Percentiles rank a stretch among this genome's conserved stretches.
Evolutionary conservation across 2,888 invertebrate genomes (phyloP).

Genomic region (Cylloceria caligata): DNA sequence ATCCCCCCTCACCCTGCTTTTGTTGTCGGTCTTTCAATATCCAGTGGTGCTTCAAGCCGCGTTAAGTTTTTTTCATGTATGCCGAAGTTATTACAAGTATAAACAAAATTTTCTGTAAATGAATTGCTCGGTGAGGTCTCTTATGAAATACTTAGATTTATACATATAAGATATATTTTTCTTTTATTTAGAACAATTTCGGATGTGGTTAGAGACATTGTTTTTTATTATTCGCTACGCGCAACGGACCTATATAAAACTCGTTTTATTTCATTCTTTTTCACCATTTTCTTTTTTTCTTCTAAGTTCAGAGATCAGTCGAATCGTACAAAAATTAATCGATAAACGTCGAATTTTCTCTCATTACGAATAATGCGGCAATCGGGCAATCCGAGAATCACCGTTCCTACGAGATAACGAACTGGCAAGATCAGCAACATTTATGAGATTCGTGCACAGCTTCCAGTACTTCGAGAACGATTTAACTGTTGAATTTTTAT

Average conservation of each 20-base stretch:
- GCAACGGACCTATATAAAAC: constrained; percentile 34
- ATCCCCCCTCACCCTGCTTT: neutral
- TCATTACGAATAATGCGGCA: constrained; percentile 35
- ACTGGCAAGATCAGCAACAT: constrained; percentile 47
- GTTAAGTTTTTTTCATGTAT: constrained; percentile 6
- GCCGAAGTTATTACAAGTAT: neutral
- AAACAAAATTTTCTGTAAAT: constrained; percentile 12
- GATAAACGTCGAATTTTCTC: constrained; percentile 40
- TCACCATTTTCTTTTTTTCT: constrained; percentile 5
- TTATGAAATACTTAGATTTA: constrained; percentile 15
- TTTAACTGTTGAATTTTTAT: neutral
- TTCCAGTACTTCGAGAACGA: neutral
- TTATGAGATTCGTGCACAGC: constrained; percentile 22
- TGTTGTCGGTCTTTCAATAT: neutral
- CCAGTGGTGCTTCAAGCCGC: neutral
- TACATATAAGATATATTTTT: constrained; percentile 28
- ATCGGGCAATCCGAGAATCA: constrained; percentile 37
- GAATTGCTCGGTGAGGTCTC: constrained; percentile 19
- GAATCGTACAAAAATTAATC: constrained; percentile 54
- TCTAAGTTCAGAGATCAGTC: constrained; percentile 43
- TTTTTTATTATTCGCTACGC: constrained; percentile 19
- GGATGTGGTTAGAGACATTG: neutral
- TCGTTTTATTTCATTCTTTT: constrained; percentile 4
- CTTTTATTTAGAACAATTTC: constrained; percentile 12
- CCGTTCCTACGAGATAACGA: constrained; percentile 30